Percentiles rank a stretch among this genome's conserved stretches.
Conservation (phyloP, 2,113 vertebrate species). For the Megalops atlanticus region DNA sequence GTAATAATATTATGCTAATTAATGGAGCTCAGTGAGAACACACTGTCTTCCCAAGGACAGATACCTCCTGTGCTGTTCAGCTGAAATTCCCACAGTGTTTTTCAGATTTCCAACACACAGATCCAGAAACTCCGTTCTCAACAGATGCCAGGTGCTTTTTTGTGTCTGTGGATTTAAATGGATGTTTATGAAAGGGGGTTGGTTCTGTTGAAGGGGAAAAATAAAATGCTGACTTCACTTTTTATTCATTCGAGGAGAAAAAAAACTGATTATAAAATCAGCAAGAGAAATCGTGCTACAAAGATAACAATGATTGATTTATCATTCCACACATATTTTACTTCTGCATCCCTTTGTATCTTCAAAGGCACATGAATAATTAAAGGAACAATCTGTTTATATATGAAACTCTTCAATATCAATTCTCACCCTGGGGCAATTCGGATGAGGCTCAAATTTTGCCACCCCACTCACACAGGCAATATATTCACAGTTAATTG, state of each 20-base stretch:
- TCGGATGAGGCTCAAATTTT: neutral
- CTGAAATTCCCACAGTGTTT: constrained; percentile 57
- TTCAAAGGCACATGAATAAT: constrained; percentile 12
- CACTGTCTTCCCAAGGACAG: constrained; percentile 67
- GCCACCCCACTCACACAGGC: neutral
- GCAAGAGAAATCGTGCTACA: constrained; percentile 56
- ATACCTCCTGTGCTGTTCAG: constrained; percentile 13
- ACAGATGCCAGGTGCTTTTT: constrained; percentile 56
- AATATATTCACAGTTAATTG: neutral
- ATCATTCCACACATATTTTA: constrained; percentile 46
- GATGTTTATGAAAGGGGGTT: constrained; percentile 53
- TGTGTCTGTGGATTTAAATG: constrained; percentile 63
- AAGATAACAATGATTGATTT: constrained; percentile 59
- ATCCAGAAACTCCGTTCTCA: constrained; percentile 59
- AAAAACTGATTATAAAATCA: constrained; percentile 73
- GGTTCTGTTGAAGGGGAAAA: constrained; percentile 46
- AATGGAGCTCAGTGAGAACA: constrained; percentile 59
- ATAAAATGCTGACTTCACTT: constrained; percentile 66
- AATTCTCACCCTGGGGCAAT: neutral
- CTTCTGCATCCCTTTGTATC: constrained; percentile 29
- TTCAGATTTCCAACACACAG: constrained; percentile 63
- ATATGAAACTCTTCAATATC: constrained; percentile 14
- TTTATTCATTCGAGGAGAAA: constrained; percentile 52
- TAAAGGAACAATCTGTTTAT: constrained; percentile 10
- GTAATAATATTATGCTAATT: constrained; percentile 67